Percentiles rank a stretch among this genome's conserved stretches.
phyloP scores from a whole-genome alignment of 2,797 vertebrate species.

The Poecile montanus region DNA sequence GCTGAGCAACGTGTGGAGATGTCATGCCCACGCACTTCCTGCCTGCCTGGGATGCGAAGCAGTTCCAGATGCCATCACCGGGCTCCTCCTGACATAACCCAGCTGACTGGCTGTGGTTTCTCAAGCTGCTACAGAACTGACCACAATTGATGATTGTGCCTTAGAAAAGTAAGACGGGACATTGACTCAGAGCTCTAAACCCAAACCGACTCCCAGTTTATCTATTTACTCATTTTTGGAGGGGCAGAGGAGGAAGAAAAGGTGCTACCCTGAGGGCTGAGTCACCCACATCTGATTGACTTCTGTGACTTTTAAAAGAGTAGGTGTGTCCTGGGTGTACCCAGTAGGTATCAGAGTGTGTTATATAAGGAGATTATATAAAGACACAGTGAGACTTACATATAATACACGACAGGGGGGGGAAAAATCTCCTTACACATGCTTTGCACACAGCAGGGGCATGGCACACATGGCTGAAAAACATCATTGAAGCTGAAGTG shows the following conservation, averaged over 20 bases:
- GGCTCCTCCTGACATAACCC: background rate
- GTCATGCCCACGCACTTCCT: constrained; percentile 45
- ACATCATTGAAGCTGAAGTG: background rate
- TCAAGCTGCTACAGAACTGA: constrained; percentile 1
- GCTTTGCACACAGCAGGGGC: background rate
- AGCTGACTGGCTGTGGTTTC: constrained; percentile 47
- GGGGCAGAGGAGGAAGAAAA: constrained; percentile 20
- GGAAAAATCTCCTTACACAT: background rate
- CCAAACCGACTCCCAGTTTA: background rate
- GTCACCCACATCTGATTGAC: constrained; percentile 27
- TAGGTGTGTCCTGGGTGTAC: constrained; percentile 51
- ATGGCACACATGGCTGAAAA: background rate
- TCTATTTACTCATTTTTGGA: constrained; percentile 26
- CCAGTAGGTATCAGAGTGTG: background rate
- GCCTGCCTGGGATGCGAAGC: constrained; percentile 1
- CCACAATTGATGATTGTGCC: background rate
- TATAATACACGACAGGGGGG: background rate
- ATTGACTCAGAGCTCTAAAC: background rate
- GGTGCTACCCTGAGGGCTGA: background rate
- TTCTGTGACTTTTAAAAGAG: background rate
- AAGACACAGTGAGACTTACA: background rate
- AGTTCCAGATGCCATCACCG: constrained; percentile 44
- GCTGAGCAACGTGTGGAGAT: background rate
- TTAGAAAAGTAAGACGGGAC: constrained; percentile 10
- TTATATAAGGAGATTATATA: constrained; percentile 10